Percentiles rank a stretch among this genome's conserved stretches.
These are phyloP conservation scores for Lasiommata megera DNA, from an alignment of 2,888 invertebrate genomes.

Conservation along the genomic window DNA sequence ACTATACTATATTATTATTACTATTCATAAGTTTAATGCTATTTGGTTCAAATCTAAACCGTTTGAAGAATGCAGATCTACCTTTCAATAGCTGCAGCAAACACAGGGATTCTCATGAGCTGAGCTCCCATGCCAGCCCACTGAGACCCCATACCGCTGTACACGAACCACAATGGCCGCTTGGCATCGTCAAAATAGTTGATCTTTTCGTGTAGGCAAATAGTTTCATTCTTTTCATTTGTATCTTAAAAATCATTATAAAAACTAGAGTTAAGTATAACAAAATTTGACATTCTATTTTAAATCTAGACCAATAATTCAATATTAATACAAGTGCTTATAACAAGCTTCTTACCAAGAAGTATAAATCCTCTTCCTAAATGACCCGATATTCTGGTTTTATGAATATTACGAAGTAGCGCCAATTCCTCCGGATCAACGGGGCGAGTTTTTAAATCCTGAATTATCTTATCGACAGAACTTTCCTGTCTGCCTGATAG, in stretches of 20 bases:
- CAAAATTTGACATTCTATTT: too few species aligned
- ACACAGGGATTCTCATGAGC: constrained; percentile 83
- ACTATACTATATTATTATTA: too few species aligned
- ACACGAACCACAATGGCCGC: constrained; percentile 85
- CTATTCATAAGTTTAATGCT: too few species aligned
- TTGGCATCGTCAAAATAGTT: constrained; percentile 50
- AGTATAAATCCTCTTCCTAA: constrained; percentile 59
- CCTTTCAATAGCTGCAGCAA: constrained; percentile 77
- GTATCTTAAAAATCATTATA: constrained; percentile 39
- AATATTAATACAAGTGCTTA: too few species aligned
- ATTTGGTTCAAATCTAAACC: too few species aligned
- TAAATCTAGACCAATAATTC: too few species aligned
- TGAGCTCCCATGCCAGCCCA: constrained; percentile 85
- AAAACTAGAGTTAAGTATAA: neutral
- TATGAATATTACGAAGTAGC: constrained; percentile 57
- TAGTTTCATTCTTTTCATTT: constrained; percentile 44
- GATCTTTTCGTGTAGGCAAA: constrained; percentile 44
- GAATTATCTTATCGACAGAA: constrained; percentile 44
- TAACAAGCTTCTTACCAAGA: constrained; percentile 40
- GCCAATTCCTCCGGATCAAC: constrained; percentile 62
- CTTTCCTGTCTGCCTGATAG: constrained; percentile 56
- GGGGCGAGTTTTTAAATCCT: constrained; percentile 50
- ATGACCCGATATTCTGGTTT: constrained; percentile 51
- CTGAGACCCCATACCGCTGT: constrained; percentile 88
- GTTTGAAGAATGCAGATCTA: constrained; percentile 29